A percentile compares a stretch with the other conserved stretches of the same genome.
These are phyloP conservation scores for Athene noctua DNA, from an alignment of 2,113 vertebrate species.

Conservation along the genomic window DNA sequence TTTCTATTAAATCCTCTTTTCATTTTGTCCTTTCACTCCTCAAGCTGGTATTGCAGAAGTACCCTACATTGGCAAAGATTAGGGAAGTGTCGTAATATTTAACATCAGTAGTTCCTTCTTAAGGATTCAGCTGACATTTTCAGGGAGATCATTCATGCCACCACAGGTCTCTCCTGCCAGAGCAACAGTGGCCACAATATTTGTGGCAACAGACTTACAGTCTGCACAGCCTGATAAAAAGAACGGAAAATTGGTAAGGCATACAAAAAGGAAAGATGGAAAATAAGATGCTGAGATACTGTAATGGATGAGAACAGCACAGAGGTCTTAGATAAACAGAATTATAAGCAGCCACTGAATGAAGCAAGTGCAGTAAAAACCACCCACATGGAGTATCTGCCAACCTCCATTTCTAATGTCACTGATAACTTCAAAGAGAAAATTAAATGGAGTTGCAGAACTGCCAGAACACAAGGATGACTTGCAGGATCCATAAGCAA, in stretches of 20 bases:
- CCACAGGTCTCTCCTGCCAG: neutral
- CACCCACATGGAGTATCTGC: slow-evolving; percentile 40
- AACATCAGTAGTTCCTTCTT: neutral
- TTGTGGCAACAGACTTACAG: neutral
- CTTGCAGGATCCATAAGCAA: slow-evolving; percentile 49
- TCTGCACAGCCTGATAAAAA: neutral
- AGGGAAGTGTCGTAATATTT: neutral
- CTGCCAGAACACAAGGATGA: slow-evolving; percentile 31
- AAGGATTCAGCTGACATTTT: neutral
- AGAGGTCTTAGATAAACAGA: neutral
- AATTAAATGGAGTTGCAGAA: slow-evolving; percentile 47
- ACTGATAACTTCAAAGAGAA: slow-evolving; percentile 56
- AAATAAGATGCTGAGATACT: neutral
- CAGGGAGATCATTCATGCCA: neutral
- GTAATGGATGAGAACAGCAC: neutral
- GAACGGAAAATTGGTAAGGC: neutral
- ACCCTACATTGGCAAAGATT: neutral
- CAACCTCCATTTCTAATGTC: slow-evolving; percentile 43
- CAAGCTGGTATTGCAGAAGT: neutral
- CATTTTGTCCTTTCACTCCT: neutral
- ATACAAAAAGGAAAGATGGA: neutral
- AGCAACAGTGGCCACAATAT: neutral
- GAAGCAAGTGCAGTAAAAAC: slow-evolving; percentile 29
- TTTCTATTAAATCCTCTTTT: neutral
- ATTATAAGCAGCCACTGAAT: slow-evolving; percentile 1